Evolutionary conservation across 2,797 vertebrate species (phyloP).

Genomic region (Trachurus trachurus): DNA sequence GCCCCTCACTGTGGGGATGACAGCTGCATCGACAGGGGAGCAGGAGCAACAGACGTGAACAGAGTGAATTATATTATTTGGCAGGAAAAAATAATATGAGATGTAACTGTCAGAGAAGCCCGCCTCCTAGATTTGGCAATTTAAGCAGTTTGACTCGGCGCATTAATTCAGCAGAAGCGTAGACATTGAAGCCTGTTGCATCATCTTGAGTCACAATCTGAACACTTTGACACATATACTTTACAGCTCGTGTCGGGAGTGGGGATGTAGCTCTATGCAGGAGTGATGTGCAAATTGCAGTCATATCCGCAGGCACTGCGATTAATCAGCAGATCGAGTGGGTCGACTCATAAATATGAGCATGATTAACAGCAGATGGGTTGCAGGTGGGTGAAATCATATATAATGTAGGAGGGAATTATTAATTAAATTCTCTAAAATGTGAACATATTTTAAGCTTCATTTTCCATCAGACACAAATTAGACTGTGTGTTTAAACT

Average conservation of each 20-base stretch:
- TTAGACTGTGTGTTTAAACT: too few species aligned
- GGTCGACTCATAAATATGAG: too few species aligned
- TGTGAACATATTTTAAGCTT: too few species aligned
- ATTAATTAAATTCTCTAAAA: too few species aligned
- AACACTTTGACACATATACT: slow-evolving; percentile 2
- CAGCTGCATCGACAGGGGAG: background rate
- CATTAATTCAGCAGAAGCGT: slow-evolving; percentile 12
- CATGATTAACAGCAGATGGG: too few species aligned
- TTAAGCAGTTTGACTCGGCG: slow-evolving; percentile 22
- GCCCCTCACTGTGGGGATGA: background rate
- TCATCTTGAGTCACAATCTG: slow-evolving; percentile 36
- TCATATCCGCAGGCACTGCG: too few species aligned
- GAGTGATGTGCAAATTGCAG: too few species aligned
- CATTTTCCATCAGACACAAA: too few species aligned
- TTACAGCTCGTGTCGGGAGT: background rate
- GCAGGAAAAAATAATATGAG: slow-evolving; percentile 16
- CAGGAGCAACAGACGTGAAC: background rate
- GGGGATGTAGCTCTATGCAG: background rate
- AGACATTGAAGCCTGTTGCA: slow-evolving; percentile 18
- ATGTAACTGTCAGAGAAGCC: slow-evolving; percentile 18
- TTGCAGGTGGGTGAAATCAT: too few species aligned
- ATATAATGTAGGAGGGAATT: too few species aligned
- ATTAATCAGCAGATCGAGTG: too few species aligned
- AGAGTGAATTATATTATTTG: slow-evolving; percentile 23
- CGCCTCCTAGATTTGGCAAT: slow-evolving; percentile 2